Evolutionary conservation across 2,888 invertebrate genomes (phyloP).

Genomic region (Sarcophaga variegata): DNA sequence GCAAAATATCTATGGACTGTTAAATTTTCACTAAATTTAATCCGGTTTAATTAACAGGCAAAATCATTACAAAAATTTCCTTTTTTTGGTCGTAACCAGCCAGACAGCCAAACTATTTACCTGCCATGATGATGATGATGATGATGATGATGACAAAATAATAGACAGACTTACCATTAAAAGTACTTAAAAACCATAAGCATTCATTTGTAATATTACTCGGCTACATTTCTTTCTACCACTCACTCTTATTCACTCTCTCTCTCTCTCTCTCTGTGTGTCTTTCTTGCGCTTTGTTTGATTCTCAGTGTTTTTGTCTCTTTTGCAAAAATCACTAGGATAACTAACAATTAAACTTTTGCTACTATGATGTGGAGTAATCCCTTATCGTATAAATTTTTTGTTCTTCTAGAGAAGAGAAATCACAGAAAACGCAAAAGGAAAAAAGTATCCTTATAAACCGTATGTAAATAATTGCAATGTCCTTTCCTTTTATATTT

Average conservation of each 20-base stretch:
- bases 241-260: not conserved
- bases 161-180: constrained; percentile 52
- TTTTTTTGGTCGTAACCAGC: not conserved
- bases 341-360: constrained; percentile 68
- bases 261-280: not conserved
- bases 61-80: not conserved
- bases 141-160: constrained; percentile 42
- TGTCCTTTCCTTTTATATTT: constrained; percentile 58
- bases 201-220: constrained; percentile 65
- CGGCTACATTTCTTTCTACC: constrained; percentile 12
- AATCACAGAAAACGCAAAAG: constrained; percentile 1
- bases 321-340: constrained; percentile 53
- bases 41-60: not conserved
- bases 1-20: too few species aligned
- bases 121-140: constrained; percentile 6
- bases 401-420: constrained; percentile 14
- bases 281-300: too few species aligned
- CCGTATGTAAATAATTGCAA: constrained; percentile 70
- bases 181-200: constrained; percentile 67
- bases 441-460: constrained; percentile 57
- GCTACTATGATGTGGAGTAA: constrained; percentile 47
- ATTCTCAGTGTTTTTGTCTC: not conserved
- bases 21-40: not conserved
- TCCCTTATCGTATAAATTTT: constrained; percentile 49
- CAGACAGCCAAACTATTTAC: constrained; percentile 38